Evolutionary conservation across 2,888 invertebrate genomes (phyloP), one percentile per base, ranked within the genome.

Genomic region (Corbicula japonica): DNA sequence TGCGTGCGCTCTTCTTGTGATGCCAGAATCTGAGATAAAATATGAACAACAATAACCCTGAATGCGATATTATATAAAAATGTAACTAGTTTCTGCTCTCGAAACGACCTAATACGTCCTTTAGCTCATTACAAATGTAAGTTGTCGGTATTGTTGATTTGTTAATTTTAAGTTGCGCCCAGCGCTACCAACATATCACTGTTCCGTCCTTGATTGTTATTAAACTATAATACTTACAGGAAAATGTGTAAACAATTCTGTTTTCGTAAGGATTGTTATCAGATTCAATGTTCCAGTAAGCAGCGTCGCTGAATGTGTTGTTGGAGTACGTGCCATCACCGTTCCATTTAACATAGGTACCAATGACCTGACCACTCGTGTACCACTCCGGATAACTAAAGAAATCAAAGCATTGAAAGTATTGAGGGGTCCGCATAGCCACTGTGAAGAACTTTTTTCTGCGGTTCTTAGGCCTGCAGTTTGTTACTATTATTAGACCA

Each of bases 321-420:
- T 68, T 52, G 0, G 68, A 34, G 50, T 52, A 61, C 0, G 68
- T 66, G 5, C 74, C 74, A 54, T 74, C 74, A 5, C 74, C 74
- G 28, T 68, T 46, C 74, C 74, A 74, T 26, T 60, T 66, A 5
- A 74, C 44, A 26, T 18, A 12, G 5, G 61, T 65, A 10, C 12
- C 23, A 1, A 21, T 34, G 26, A 30, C 18, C 28, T 61, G 46
- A 0, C 74, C 74, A 34, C 74, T 68, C 12, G 74, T 74, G 2
- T 61, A 74, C 74, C 74, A 74, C 32, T 26, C 54, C 18, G 15
- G 21, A 18, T 30, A 12, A 41, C 74, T 74, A 41, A 18, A 48
- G 12, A 6, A n/a, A n/a, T n/a, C n/a, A n/a, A n/a, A n/a, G n/a
- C n/a, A n/a, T n/a, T n/a, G n/a, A n/a, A n/a, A n/a, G n/a, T n/a